phyloP scores from a whole-genome alignment of 2,888 invertebrate species.

The Rugalucina vietnamica region DNA sequence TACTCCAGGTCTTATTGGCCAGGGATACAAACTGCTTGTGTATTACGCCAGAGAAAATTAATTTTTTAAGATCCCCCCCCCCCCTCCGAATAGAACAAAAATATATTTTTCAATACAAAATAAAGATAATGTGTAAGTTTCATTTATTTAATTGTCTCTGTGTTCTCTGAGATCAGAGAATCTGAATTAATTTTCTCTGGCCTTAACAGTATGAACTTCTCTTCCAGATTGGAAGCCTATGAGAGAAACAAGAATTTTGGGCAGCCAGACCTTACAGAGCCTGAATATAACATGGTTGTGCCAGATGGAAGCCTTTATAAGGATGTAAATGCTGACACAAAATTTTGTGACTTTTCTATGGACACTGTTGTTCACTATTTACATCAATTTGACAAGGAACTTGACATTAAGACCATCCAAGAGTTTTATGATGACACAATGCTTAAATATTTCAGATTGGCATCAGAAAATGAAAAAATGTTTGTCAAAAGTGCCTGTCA shows the following conservation, averaged over 20 bases:
- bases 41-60: too few relatives aligned
- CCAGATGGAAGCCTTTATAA: constrained; percentile 22
- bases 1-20: too few relatives aligned
- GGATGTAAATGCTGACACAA: constrained; percentile 40
- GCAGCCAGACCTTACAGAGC: constrained; percentile 5
- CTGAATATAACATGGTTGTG: constrained; percentile 40
- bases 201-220: too few relatives aligned
- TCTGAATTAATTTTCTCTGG: too few relatives aligned
- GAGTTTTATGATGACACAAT: constrained; percentile 43
- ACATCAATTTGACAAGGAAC: constrained; percentile 2
- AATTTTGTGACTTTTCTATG: constrained; percentile 9
- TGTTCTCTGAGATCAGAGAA: too few relatives aligned
- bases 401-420: constrained; percentile 18
- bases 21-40: too few relatives aligned
- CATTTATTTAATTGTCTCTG: too few relatives aligned
- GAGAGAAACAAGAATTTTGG: constrained; percentile 59
- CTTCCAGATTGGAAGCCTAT: constrained; percentile 63
- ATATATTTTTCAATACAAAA: too few relatives aligned
- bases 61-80: too few relatives aligned
- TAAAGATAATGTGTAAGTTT: too few relatives aligned
- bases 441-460: constrained; percentile 32
- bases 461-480: background rate
- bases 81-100: too few relatives aligned
- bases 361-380: constrained; percentile 21
- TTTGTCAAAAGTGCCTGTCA: constrained; percentile 26